Evolutionary conservation across 2,113 vertebrate species (phyloP), one percentile per base, ranked within the genome.

Genomic region (Archocentrus centrarchus): DNA sequence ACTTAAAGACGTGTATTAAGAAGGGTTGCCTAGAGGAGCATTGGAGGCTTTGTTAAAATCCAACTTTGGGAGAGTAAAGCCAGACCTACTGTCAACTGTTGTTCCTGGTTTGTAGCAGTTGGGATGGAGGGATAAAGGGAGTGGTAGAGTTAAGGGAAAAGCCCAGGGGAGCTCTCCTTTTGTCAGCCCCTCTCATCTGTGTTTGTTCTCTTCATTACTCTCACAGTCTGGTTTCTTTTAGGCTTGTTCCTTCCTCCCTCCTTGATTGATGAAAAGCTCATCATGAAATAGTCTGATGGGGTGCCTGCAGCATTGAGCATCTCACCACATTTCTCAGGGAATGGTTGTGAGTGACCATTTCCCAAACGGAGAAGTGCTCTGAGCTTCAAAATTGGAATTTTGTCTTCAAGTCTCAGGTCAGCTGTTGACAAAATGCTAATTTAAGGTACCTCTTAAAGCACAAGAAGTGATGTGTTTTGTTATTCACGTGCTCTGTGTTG

Each of bases 71-170:
- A 88, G n/a, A 24, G 81, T 50, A 58, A 85, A 90, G 62, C 61
- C 73, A 7, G 77, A 3, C 86, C 44, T 70, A 27, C 55, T 86
- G 89, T 91, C 88, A 53, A 57, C 0, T 92, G 90, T 91, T 87
- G 80, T 89, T 82, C 68, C 82, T 76, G 59, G 68, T 73, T 75
- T 81, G 70, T 20, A 80, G 80, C 78, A 57, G 76, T 88, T 92
- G 86, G 87, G 90, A 89, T 81, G 68, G 78, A 76, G 64, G 79
- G 85, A 87, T 82, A 85, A 79, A 86, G 84, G 89, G 88, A 88
- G 89, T 86, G 85, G 84, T n/a, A 78, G 88, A 81, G 86, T 86
- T 64, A 84, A 83, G 76, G 37, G 81, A 83, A 86, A 84, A 86
- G 64, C 64, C 80, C 82, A 75, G 85, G 89, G 66, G 85, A 89